Evolutionary conservation across 2,113 vertebrate species (phyloP).

Genomic region (Rutilus rutilus): DNA sequence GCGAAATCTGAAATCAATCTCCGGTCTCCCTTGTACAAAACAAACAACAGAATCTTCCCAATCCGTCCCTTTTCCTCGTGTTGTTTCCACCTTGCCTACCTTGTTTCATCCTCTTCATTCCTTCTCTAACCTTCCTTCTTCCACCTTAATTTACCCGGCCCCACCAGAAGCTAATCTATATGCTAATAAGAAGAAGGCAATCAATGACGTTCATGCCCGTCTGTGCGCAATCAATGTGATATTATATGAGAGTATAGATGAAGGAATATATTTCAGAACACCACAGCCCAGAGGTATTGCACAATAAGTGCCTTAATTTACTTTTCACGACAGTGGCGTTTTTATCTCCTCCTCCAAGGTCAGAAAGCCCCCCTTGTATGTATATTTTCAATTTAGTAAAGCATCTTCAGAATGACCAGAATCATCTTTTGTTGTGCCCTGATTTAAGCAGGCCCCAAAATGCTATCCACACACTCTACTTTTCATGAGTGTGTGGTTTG

Average conservation of each 20-base stretch:
- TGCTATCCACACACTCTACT: not conserved
- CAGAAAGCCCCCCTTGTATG: slow-evolving; percentile 18
- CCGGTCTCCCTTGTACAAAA: not conserved
- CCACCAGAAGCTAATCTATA: slow-evolving; percentile 86
- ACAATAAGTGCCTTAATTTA: slow-evolving; percentile 69
- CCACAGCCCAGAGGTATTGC: slow-evolving; percentile 55
- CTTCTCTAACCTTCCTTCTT: slow-evolving; percentile 44
- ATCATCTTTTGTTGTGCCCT: slow-evolving; percentile 20
- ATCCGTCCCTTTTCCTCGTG: not conserved
- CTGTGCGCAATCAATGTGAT: slow-evolving; percentile 83
- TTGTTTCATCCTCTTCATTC: slow-evolving; percentile 43
- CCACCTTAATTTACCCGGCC: slow-evolving; percentile 59
- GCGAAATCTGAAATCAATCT: too few relatives aligned
- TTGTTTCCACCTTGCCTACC: not conserved
- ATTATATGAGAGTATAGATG: slow-evolving; percentile 65
- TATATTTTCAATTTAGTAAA: slow-evolving; percentile 47
- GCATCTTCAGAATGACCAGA: not conserved
- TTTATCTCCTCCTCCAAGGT: slow-evolving; percentile 27
- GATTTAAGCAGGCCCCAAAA: slow-evolving; percentile 9
- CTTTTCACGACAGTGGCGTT: slow-evolving; percentile 30
- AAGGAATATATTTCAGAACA: slow-evolving; percentile 75
- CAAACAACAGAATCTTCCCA: not conserved
- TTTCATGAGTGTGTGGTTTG: not conserved
- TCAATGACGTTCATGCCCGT: slow-evolving; percentile 77
- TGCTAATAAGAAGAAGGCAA: slow-evolving; percentile 88